A percentile compares a stretch with the other conserved stretches of the same genome.
These are phyloP conservation scores for Heterodera carotae DNA, from an alignment of 1,140 invertebrate genomes.

Conservation along the genomic window DNA sequence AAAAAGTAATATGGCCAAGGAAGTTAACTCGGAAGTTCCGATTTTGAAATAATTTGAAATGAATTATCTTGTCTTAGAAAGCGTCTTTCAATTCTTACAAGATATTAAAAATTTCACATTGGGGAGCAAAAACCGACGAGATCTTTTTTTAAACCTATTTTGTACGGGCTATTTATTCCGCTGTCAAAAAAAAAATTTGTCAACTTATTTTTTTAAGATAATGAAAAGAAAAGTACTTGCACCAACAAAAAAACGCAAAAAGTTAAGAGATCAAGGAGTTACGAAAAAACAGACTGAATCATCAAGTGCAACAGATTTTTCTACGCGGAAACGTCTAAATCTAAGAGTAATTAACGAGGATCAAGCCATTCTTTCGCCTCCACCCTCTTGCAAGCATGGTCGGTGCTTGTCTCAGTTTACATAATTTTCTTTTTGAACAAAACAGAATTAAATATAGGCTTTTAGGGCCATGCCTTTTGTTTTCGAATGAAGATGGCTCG, in stretches of 20 bases:
- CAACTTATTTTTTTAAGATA: too few relatives aligned
- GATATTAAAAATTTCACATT: too few relatives aligned
- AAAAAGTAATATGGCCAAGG: too few relatives aligned
- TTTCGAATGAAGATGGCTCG: constrained; percentile 5
- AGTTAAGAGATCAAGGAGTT: background rate
- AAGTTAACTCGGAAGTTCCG: too few relatives aligned
- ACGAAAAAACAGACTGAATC: background rate
- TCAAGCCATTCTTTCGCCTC: background rate
- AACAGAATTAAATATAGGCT: too few relatives aligned
- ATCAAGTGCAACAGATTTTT: constrained; percentile 4
- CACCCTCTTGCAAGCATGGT: constrained; percentile 23
- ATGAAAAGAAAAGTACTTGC: background rate
- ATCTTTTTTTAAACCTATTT: too few relatives aligned
- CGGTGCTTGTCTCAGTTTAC: background rate
- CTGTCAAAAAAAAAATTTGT: too few relatives aligned
- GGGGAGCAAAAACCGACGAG: too few relatives aligned
- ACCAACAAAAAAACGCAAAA: constrained; percentile 5
- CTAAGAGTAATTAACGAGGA: background rate
- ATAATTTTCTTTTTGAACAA: constrained; percentile 5
- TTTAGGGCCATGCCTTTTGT: constrained; percentile 27
- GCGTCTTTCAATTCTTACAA: too few relatives aligned
- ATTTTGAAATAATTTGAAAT: too few relatives aligned
- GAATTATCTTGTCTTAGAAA: too few relatives aligned
- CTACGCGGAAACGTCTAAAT: constrained; percentile 17
- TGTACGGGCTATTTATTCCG: too few relatives aligned